Conservation (phyloP, 2,797 vertebrate genomes). For the Calcarius lapponicus region DNA sequence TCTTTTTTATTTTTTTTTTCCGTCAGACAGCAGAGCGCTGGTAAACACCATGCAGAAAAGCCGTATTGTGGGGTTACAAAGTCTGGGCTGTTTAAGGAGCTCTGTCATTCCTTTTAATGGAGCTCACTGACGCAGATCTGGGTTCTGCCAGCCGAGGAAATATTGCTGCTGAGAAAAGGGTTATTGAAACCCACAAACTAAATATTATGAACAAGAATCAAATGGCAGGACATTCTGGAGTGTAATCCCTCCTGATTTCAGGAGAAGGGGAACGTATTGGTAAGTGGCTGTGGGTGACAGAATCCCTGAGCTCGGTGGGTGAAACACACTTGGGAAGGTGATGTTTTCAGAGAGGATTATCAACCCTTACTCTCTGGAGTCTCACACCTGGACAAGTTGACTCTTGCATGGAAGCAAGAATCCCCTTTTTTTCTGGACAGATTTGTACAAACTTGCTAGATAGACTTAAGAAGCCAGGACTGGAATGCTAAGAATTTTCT, state of each 20-base stretch:
- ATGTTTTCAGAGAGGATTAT: slow-evolving; percentile 33
- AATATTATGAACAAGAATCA: slow-evolving; percentile 66
- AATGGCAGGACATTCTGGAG: slow-evolving; percentile 46
- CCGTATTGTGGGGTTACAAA: slow-evolving; percentile 66
- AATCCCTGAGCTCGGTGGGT: background rate
- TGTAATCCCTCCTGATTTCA: slow-evolving; percentile 38
- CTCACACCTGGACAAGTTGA: slow-evolving; percentile 71
- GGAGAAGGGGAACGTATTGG: background rate
- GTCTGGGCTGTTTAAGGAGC: slow-evolving; percentile 66
- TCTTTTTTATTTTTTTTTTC: background rate
- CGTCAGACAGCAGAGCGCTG: slow-evolving; percentile 57
- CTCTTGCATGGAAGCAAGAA: slow-evolving; percentile 82
- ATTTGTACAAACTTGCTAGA: slow-evolving; percentile 92
- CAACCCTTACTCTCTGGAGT: slow-evolving; percentile 28
- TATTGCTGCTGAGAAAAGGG: slow-evolving; percentile 65
- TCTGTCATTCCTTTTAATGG: slow-evolving; percentile 67
- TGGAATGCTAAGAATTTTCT: slow-evolving; percentile 90
- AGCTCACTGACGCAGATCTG: slow-evolving; percentile 67
- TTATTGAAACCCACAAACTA: slow-evolving; percentile 67
- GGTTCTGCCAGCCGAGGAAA: slow-evolving; percentile 68
- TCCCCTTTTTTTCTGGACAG: slow-evolving; percentile 81
- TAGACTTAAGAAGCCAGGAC: slow-evolving; percentile 84
- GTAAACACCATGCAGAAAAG: slow-evolving; percentile 66
- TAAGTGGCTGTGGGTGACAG: slow-evolving; percentile 3
- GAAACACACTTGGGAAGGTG: background rate